A percentile compares a stretch with the other conserved stretches of the same genome.
Conservation (phyloP, 2,888 invertebrate genomes). For the Pomacea canaliculata region DNA sequence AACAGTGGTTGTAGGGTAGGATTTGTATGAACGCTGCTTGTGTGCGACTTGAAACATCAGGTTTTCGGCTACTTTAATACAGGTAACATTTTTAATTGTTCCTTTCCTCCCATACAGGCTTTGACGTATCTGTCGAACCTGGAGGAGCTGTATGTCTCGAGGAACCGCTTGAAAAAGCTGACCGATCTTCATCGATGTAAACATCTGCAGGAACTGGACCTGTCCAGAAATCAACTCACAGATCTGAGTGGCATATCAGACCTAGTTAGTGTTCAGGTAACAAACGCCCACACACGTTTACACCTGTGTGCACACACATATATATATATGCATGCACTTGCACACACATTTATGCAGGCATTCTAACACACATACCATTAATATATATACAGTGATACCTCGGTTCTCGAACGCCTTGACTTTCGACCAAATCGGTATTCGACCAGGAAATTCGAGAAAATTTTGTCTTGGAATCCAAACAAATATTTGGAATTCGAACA, state of each 20-base stretch:
- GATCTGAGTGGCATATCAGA: constrained; percentile 59
- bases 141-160: constrained; percentile 59
- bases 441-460: too few relatives aligned
- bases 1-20: too few relatives aligned
- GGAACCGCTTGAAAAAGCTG: constrained; percentile 55
- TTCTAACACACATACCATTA: not conserved
- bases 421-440: too few relatives aligned
- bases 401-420: too few relatives aligned
- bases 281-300: not conserved
- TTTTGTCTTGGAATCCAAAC: too few relatives aligned
- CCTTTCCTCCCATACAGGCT: constrained; percentile 42
- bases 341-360: too few relatives aligned
- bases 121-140: constrained; percentile 63
- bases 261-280: constrained; percentile 53
- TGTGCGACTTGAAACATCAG: too few relatives aligned
- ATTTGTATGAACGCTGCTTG: too few relatives aligned
- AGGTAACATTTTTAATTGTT: not conserved
- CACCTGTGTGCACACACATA: not conserved
- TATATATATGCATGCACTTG: not conserved
- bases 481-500: too few relatives aligned
- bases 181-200: constrained; percentile 59
- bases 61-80: too few relatives aligned
- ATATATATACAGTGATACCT: too few relatives aligned
- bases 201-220: constrained; percentile 60
- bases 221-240: constrained; percentile 58